A percentile compares a stretch with the other conserved stretches of the same genome.
Evolutionary conservation across 2,797 vertebrate species (phyloP).

Genomic region (Fistularia commersonii): DNA sequence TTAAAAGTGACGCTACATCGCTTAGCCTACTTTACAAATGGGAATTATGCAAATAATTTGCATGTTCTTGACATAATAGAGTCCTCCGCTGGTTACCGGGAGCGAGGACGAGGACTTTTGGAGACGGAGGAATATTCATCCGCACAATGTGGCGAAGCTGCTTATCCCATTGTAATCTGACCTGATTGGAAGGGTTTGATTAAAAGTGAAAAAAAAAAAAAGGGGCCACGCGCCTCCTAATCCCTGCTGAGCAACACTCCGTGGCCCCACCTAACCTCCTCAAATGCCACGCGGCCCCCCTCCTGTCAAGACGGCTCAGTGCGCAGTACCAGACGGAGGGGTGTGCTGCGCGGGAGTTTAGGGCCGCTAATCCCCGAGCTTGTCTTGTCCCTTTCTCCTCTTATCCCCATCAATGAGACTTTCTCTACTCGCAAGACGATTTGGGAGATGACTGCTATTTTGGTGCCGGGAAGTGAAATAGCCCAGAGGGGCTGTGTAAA

Average conservation of each 20-base stretch:
- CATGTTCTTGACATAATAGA: too few species aligned
- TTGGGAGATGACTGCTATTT: conserved; percentile 71
- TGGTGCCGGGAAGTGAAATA: conserved; percentile 63
- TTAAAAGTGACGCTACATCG: conserved; percentile 14
- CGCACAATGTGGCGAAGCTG: conserved; percentile 57
- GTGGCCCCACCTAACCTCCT: conserved; percentile 59
- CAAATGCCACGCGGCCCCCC: conserved; percentile 53
- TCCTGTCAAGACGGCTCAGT: conserved; percentile 62
- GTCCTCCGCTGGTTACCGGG: conserved; percentile 18
- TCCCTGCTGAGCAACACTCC: conserved; percentile 60
- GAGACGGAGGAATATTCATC: conserved; percentile 47
- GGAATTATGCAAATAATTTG: too few species aligned
- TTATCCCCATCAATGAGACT: conserved; percentile 67
- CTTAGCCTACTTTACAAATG: conserved; percentile 12
- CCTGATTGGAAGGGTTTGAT: conserved; percentile 76
- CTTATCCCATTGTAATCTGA: conserved; percentile 72
- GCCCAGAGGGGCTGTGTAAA: conserved; percentile 61
- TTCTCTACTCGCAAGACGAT: conserved; percentile 60
- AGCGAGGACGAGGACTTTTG: too few species aligned
- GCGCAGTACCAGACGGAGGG: conserved; percentile 56
- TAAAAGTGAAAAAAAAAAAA: conserved; percentile 76
- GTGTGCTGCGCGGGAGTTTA: conserved; percentile 59
- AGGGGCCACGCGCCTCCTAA: conserved; percentile 68
- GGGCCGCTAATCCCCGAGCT: conserved; percentile 65
- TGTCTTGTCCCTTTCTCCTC: conserved; percentile 69